These are phyloP conservation scores for Erynnis tages DNA, from an alignment of 2,888 invertebrate species.

Conservation along the genomic window DNA sequence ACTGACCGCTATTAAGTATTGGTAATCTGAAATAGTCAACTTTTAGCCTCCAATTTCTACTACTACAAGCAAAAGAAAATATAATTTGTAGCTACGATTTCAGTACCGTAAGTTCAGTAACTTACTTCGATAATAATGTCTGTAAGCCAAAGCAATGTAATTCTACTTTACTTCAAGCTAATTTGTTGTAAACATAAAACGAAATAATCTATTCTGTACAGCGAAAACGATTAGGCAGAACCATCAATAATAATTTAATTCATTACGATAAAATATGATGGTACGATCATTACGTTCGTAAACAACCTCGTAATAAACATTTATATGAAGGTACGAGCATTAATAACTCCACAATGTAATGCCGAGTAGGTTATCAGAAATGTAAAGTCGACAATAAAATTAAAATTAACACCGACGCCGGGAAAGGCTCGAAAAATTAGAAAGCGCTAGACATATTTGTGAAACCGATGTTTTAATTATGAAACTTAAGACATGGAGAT, in stretches of 20 bases:
- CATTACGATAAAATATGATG: not conserved
- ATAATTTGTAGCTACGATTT: no score
- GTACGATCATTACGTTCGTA: not conserved
- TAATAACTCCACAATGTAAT: not conserved
- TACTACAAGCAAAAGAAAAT: no score
- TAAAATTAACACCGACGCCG: conserved; percentile 9
- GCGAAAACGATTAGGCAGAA: no score
- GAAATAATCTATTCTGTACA: no score
- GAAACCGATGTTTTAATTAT: conserved; percentile 26
- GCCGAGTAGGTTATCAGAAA: not conserved
- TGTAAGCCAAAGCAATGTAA: no score
- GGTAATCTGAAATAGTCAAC: conserved; percentile 3
- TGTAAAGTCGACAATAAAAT: conserved; percentile 8
- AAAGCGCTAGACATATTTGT: conserved; percentile 20
- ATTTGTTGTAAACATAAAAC: no score
- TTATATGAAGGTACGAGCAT: not conserved
- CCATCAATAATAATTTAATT: not conserved
- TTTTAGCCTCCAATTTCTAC: no score
- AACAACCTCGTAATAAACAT: conserved; percentile 9
- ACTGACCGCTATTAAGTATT: not conserved
- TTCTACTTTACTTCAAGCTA: no score
- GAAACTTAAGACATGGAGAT: conserved; percentile 22
- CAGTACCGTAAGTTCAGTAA: no score
- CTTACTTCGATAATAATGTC: no score
- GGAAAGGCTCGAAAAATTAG: conserved; percentile 18